Percentiles rank a stretch among this genome's conserved stretches.
These are phyloP conservation scores for Potamarius usumacintae DNA, from an alignment of 2,113 vertebrate species.

Conservation along the genomic window DNA sequence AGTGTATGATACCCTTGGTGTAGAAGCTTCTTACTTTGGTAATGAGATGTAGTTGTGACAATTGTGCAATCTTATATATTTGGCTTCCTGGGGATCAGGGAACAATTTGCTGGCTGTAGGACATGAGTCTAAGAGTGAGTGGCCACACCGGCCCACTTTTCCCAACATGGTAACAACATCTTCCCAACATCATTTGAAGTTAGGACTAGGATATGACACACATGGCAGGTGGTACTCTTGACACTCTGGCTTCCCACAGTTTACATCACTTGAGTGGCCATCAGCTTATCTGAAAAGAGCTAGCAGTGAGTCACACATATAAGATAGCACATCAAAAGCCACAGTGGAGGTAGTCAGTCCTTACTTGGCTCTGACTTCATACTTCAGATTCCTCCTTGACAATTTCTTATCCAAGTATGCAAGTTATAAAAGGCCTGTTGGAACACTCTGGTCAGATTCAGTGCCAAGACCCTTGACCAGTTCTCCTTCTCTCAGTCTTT, in stretches of 20 bases:
- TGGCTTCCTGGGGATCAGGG: not conserved
- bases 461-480: not conserved
- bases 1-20: not conserved
- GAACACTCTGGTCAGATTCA: not conserved
- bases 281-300: not conserved
- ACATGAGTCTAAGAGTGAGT: not conserved
- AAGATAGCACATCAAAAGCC: not conserved
- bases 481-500: not conserved
- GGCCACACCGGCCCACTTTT: not conserved
- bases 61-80: not conserved
- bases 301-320: slow-evolving; percentile 7
- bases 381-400: not conserved
- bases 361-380: not conserved
- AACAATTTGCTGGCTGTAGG: not conserved
- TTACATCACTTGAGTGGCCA: not conserved
- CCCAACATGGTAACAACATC: not conserved
- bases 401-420: not conserved
- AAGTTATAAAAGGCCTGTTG: not conserved
- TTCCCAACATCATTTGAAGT: not conserved
- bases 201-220: not conserved
- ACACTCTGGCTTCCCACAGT: not conserved
- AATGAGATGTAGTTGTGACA: not conserved
- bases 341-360: not conserved
- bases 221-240: not conserved
- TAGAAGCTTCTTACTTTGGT: not conserved